phyloP scores from a whole-genome alignment of 2,888 invertebrate genomes.

The Baccha elongata region DNA sequence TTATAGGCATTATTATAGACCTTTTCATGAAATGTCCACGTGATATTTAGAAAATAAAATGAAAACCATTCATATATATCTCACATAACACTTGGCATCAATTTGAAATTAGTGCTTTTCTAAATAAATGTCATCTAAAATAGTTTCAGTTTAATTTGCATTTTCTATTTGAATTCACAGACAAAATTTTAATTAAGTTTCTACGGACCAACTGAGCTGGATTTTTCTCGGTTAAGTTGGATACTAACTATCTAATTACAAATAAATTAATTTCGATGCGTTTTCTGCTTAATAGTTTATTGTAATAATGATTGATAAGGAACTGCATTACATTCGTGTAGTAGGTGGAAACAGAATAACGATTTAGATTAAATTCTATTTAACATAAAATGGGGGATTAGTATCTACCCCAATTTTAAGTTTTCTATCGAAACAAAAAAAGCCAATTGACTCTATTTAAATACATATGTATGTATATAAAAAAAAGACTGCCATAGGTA shows the following conservation, averaged over 20 bases:
- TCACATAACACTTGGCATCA: neutral
- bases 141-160: neutral
- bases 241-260: neutral
- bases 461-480: no score
- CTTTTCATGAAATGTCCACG: neutral
- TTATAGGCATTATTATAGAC: neutral
- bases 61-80: neutral
- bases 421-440: no score
- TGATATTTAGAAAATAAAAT: conserved; percentile 16
- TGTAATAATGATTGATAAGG: no score
- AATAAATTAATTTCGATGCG: conserved; percentile 1
- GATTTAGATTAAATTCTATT: no score
- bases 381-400: no score
- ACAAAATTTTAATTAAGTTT: conserved; percentile 8
- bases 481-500: no score
- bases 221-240: neutral
- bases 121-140: neutral
- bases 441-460: no score
- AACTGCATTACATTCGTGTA: no score
- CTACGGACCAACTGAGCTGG: neutral
- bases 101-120: neutral
- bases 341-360: no score
- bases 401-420: no score
- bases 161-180: neutral
- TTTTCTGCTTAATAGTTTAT: neutral